phyloP scores from a whole-genome alignment of 1,140 invertebrate genomes.

The Megalopta genalis region DNA sequence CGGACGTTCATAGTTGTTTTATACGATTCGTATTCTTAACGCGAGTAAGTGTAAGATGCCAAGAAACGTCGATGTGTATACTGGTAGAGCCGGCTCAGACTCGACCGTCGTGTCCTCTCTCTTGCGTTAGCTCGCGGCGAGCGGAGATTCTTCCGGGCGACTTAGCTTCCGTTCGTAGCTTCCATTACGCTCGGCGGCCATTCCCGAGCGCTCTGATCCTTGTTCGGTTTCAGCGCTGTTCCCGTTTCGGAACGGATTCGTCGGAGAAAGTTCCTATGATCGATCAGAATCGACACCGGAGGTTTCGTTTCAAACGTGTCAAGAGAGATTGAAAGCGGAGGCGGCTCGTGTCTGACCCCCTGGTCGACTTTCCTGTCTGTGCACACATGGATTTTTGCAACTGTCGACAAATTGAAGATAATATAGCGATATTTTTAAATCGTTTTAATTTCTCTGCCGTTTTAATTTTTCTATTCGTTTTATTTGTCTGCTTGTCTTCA shows the following conservation, averaged over 20 bases:
- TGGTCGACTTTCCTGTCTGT: no score
- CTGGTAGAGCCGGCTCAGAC: slow-evolving; percentile 2
- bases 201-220: background rate
- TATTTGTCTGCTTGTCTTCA: no score
- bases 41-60: slow-evolving; percentile 60
- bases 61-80: slow-evolving; percentile 59
- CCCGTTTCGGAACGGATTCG: no score
- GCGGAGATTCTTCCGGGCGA: background rate
- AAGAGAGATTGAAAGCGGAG: no score
- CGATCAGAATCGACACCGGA: no score
- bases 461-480: no score
- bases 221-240: background rate
- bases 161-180: background rate
- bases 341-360: no score
- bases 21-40: slow-evolving; percentile 72
- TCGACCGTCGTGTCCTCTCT: background rate
- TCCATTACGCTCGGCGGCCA: background rate
- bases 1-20: slow-evolving; percentile 67
- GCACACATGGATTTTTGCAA: no score
- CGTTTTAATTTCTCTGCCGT: no score
- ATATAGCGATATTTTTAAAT: no score
- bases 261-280: background rate
- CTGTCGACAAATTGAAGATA: no score
- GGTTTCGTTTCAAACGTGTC: no score
- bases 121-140: background rate